Evolutionary conservation across 2,797 vertebrate genomes (phyloP).

Genomic region (Gambelia wislizenii): DNA sequence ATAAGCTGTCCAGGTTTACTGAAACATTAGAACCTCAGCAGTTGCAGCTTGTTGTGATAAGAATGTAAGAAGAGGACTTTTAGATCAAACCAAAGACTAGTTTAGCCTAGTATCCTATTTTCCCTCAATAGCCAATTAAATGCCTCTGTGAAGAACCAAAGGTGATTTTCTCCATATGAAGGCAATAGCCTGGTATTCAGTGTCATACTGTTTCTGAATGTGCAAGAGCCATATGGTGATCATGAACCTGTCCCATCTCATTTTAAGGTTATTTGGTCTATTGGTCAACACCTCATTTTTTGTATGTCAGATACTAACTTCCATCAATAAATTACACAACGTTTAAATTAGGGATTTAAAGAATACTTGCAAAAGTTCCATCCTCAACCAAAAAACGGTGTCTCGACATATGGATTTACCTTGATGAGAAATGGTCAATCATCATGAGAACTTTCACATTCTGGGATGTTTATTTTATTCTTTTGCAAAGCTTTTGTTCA

Average conservation of each 20-base stretch:
- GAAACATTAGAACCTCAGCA: background rate
- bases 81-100: background rate
- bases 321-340: background rate
- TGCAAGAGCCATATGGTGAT: background rate
- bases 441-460: no score
- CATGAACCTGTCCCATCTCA: background rate
- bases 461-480: no score
- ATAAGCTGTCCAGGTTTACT: background rate
- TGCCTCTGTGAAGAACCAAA: background rate
- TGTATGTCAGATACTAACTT: background rate
- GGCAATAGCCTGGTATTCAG: background rate
- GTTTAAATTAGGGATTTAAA: no score
- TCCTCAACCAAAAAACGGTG: no score
- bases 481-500: no score
- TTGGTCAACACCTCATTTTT: background rate
- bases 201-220: background rate
- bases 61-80: background rate
- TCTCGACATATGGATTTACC: no score
- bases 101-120: constrained; percentile 1
- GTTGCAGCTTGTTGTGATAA: background rate
- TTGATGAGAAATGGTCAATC: no score
- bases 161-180: background rate
- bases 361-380: no score
- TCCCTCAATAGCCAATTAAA: background rate
- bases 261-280: background rate